Base-by-base conservation (phyloP, 2,797 vertebrate genomes). In the Crenichthys baileyi region DNA sequence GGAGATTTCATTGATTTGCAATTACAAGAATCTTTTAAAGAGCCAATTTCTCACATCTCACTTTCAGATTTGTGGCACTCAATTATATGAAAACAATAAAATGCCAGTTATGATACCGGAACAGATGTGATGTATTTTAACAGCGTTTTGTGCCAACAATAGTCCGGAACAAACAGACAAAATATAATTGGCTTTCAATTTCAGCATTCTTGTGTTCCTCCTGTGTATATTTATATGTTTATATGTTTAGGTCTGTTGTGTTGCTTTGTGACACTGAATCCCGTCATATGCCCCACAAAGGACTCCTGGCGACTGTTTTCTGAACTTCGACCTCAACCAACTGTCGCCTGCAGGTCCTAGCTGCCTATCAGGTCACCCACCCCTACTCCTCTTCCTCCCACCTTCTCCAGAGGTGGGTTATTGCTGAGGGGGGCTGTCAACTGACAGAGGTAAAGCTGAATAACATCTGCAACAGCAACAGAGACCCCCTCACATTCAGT, bases 371-470 rank as follows among this genome's bases (percentile, higher is more conserved):
- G 79, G 75, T 55, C 75, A 24, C 61, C 75, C 44, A 48, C n/a
- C 75, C n/a, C 50, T 46, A 36, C 31, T 65, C 24, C 6, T 13
- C 20, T 55, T 44, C 55, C 58, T n/a, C 79, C 12, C 26, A 53
- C 36, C 31, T 20, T 15, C 48, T 77, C 77, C 31, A 7, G 65
- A 90, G 88, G 85, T 77, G 83, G 81, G 71, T 75, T 0, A 51
- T 41, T 85, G 75, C 83, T 75, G 39, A 77, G 88, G 91, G 83
- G 81, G 31, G 67, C 82, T 70, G 88, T 90, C 91, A 84, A 85
- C 85, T 89, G 88, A 92, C 91, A 88, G 83, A 89, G 81, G 84
- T 83, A 77, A 91, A 78, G 80, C 75, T 85, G 83, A 85, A 86
- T 85, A 81, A 78, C 79, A 46, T 71, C 70, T 76, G 75, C 26